phyloP scores from a whole-genome alignment of 2,113 vertebrate genomes.

The Silurus glanis region DNA sequence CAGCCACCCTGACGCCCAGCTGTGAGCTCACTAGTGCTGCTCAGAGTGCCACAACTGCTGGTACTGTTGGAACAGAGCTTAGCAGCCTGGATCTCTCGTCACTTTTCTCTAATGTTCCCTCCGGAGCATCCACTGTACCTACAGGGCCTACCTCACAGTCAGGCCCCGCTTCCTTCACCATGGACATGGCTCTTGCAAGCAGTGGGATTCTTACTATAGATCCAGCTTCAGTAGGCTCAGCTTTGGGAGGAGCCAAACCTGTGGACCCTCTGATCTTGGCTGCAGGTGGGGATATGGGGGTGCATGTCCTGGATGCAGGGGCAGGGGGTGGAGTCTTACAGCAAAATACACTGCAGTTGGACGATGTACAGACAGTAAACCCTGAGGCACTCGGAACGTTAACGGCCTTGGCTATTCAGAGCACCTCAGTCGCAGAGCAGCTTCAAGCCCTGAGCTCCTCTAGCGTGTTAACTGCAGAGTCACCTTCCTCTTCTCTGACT shows the following conservation, averaged over 20 bases:
- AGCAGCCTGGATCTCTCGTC: conserved; percentile 86
- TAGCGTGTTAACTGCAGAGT: conserved; percentile 69
- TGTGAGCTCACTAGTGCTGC: conserved; percentile 83
- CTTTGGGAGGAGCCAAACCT: conserved; percentile 74
- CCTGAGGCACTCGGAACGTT: conserved; percentile 83
- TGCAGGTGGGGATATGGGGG: conserved; percentile 72
- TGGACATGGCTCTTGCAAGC: conserved; percentile 83
- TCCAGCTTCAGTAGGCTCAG: conserved; percentile 78
- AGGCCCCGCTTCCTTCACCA: conserved; percentile 68
- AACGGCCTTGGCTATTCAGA: conserved; percentile 78
- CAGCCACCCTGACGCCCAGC: conserved; percentile 84
- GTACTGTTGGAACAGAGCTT: conserved; percentile 74
- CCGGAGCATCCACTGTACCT: conserved; percentile 55
- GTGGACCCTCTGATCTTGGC: conserved; percentile 88
- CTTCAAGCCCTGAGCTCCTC: conserved; percentile 78
- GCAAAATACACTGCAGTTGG: conserved; percentile 80
- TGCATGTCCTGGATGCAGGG: conserved; percentile 79
- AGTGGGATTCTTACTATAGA: conserved; percentile 90
- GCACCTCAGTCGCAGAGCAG: conserved; percentile 63
- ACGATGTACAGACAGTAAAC: conserved; percentile 84
- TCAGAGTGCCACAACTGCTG: conserved; percentile 74
- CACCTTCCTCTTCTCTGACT: conserved; percentile 49
- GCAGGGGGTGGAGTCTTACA: conserved; percentile 77
- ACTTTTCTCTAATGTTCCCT: conserved; percentile 82
- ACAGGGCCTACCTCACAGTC: conserved; percentile 60